Evolutionary conservation across 2,888 invertebrate genomes (phyloP).

Genomic region (Eupithecia insigniata): DNA sequence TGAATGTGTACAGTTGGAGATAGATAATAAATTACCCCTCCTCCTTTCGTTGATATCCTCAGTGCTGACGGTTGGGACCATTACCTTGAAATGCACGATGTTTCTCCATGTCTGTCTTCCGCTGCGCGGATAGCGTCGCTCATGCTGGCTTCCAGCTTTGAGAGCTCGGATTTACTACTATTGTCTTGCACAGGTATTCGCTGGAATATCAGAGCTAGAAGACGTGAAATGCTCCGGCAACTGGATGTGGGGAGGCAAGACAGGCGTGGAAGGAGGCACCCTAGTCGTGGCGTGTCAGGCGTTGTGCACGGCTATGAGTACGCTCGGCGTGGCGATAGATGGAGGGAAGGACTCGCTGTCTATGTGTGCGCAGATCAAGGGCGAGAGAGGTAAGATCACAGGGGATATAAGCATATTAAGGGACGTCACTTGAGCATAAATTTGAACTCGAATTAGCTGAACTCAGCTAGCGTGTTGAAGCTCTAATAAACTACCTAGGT

Average conservation of each 20-base stretch:
- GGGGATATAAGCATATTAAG: background rate
- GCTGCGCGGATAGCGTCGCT: too few relatives aligned
- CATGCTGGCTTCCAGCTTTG: too few relatives aligned
- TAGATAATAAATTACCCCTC: too few relatives aligned
- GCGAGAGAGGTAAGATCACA: constrained; percentile 73
- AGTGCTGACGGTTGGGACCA: too few relatives aligned
- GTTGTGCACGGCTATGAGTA: constrained; percentile 92
- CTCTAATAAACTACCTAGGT: too few relatives aligned
- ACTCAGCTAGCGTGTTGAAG: too few relatives aligned
- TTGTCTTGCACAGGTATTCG: constrained; percentile 86
- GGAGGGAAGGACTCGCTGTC: constrained; percentile 99
- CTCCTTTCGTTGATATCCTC: too few relatives aligned
- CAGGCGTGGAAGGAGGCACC: constrained; percentile 95
- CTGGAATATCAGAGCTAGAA: constrained; percentile 86
- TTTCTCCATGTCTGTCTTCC: too few relatives aligned
- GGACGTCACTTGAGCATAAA: background rate
- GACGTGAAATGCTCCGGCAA: constrained; percentile 99
- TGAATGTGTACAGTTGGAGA: too few relatives aligned
- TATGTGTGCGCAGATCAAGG: constrained; percentile 95
- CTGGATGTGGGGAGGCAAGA: constrained; percentile 99
- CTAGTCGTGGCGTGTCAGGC: constrained; percentile 94
- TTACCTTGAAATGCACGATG: too few relatives aligned
- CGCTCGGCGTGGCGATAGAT: constrained; percentile 94
- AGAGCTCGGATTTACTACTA: too few relatives aligned
- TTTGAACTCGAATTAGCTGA: background rate